Percentiles rank a stretch among this genome's conserved stretches.
Evolutionary conservation across 2,888 invertebrate species (phyloP).

Genomic region (Torymus texanus): DNA sequence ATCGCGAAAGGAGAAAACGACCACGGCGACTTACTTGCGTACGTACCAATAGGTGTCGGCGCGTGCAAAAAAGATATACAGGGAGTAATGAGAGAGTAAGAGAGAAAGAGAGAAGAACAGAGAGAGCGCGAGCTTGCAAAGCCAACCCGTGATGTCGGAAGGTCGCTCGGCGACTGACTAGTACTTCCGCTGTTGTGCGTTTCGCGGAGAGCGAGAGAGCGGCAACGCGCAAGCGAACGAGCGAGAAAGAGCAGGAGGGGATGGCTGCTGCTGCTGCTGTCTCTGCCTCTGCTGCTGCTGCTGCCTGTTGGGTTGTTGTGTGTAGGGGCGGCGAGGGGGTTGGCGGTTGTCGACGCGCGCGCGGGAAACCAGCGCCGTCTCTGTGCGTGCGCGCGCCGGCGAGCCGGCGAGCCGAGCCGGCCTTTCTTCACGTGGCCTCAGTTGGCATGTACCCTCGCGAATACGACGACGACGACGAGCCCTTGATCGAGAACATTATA

Average conservation of each 20-base stretch:
- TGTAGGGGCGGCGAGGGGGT: slow-evolving; percentile 71
- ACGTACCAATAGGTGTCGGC: no score
- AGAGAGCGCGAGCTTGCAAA: slow-evolving; percentile 36
- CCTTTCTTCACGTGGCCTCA: slow-evolving; percentile 49
- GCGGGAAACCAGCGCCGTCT: slow-evolving; percentile 64
- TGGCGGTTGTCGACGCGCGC: slow-evolving; percentile 61
- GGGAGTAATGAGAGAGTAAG: no score
- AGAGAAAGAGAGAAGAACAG: not conserved
- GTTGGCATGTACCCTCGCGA: slow-evolving; percentile 28
- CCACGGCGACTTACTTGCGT: no score
- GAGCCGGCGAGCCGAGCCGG: slow-evolving; percentile 32
- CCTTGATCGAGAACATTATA: not conserved
- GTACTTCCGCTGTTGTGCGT: slow-evolving; percentile 76
- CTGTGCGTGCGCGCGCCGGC: not conserved
- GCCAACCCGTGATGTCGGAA: slow-evolving; percentile 74
- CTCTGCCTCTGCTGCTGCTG: slow-evolving; percentile 34
- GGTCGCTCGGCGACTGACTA: slow-evolving; percentile 76
- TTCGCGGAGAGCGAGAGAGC: slow-evolving; percentile 62
- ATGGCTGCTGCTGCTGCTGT: slow-evolving; percentile 62
- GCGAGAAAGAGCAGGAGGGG: slow-evolving; percentile 64
- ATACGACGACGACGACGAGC: not conserved
- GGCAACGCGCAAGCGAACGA: no score
- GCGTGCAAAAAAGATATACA: not conserved
- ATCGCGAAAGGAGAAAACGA: no score
- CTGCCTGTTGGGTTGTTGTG: slow-evolving; percentile 74